These are phyloP conservation scores for Polia nebulosa DNA, from an alignment of 2,888 invertebrate species.

Conservation along the genomic window DNA sequence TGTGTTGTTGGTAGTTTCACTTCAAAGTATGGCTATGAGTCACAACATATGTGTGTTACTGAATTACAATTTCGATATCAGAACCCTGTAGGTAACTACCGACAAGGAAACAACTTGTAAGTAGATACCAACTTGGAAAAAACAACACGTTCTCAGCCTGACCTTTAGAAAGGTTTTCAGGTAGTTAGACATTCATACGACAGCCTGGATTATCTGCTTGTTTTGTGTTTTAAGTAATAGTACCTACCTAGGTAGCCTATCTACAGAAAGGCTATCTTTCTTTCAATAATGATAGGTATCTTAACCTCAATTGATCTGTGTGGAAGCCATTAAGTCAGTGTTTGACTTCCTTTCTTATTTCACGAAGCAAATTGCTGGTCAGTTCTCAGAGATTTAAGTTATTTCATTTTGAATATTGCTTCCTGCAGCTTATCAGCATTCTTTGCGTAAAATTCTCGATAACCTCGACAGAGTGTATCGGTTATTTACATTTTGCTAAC, in stretches of 20 bases:
- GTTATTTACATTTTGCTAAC: constrained; percentile 63
- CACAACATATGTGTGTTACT: not conserved
- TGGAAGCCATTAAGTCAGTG: constrained; percentile 4
- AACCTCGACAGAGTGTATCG: constrained; percentile 67
- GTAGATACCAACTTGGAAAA: constrained; percentile 20
- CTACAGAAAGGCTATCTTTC: not conserved
- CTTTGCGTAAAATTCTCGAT: constrained; percentile 59
- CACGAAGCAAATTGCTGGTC: constrained; percentile 16
- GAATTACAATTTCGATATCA: constrained; percentile 8
- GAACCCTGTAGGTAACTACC: not conserved
- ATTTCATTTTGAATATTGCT: constrained; percentile 55
- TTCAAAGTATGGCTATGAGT: not conserved
- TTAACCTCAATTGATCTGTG: not conserved
- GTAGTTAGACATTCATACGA: constrained; percentile 21
- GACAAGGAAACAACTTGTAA: constrained; percentile 5
- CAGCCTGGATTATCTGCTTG: not conserved
- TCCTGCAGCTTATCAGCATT: constrained; percentile 57
- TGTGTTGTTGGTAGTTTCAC: not conserved
- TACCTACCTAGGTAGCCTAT: not conserved
- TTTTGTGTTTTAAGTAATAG: constrained; percentile 19
- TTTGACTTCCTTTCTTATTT: constrained; percentile 22
- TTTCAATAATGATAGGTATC: not conserved
- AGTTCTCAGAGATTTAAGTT: constrained; percentile 46
- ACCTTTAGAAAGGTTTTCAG: constrained; percentile 15
- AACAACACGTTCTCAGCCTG: constrained; percentile 22